These are phyloP conservation scores for Keiferia lycopersicella DNA, from an alignment of 2,888 invertebrate species.

Conservation along the genomic window DNA sequence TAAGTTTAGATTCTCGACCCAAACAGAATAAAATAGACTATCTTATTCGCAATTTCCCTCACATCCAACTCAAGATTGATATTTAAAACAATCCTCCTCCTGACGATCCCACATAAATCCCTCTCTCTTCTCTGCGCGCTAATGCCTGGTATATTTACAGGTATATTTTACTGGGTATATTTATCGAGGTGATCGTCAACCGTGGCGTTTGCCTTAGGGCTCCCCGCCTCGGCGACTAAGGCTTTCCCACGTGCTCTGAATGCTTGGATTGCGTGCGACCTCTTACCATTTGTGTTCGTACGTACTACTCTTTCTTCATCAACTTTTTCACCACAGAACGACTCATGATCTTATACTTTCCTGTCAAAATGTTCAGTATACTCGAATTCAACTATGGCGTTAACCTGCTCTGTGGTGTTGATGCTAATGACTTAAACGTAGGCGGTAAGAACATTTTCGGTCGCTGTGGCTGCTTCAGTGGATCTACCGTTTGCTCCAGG, in stretches of 20 bases:
- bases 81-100: slow-evolving; percentile 37
- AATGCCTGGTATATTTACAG: slow-evolving; percentile 73
- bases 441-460: slow-evolving; percentile 54
- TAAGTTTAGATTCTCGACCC: slow-evolving; percentile 11
- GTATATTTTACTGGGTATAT: slow-evolving; percentile 51
- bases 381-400: slow-evolving; percentile 32
- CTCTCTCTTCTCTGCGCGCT: slow-evolving; percentile 60
- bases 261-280: slow-evolving; percentile 79
- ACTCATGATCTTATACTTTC: slow-evolving; percentile 34
- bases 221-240: slow-evolving; percentile 61
- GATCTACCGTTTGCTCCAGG: slow-evolving; percentile 78
- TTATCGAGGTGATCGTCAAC: slow-evolving; percentile 79
- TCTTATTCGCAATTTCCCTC: slow-evolving; percentile 25
- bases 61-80: slow-evolving; percentile 30
- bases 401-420: slow-evolving; percentile 53
- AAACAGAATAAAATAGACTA: not conserved
- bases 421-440: slow-evolving; percentile 42
- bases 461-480: slow-evolving; percentile 71
- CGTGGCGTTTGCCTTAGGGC: slow-evolving; percentile 68
- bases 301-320: slow-evolving; percentile 54
- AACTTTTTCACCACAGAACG: slow-evolving; percentile 40
- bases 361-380: slow-evolving; percentile 45
- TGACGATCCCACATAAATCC: slow-evolving; percentile 51
- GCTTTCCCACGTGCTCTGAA: slow-evolving; percentile 79
- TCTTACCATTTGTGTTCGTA: slow-evolving; percentile 59